A percentile compares a stretch with the other conserved stretches of the same genome.
Conservation (phyloP, 1,140 invertebrate genomes). For the Megathymus violae region DNA sequence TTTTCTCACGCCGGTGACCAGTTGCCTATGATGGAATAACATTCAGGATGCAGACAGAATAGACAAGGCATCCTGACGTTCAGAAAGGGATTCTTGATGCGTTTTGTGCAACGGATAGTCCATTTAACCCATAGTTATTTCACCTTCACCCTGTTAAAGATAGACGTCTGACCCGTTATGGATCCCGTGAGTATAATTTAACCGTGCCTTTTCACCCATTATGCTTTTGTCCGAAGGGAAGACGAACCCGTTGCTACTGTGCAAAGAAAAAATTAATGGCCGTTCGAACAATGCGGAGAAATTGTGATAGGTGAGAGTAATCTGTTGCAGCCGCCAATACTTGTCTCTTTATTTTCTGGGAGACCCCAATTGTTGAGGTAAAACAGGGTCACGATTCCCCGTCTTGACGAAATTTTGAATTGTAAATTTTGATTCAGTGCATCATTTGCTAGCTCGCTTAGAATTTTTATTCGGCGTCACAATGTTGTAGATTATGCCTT, state of each 20-base stretch:
- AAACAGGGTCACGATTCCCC: slow-evolving; percentile 66
- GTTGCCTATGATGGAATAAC: slow-evolving; percentile 9
- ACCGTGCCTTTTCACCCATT: slow-evolving; percentile 69
- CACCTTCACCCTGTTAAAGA: slow-evolving; percentile 54
- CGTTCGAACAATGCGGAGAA: slow-evolving; percentile 72
- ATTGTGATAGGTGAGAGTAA: slow-evolving; percentile 82
- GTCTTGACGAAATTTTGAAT: slow-evolving; percentile 63
- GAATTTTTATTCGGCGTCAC: slow-evolving; percentile 17
- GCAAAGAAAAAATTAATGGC: slow-evolving; percentile 77
- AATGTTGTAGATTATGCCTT: slow-evolving; percentile 13
- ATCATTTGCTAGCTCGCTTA: slow-evolving; percentile 24
- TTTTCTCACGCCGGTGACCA: slow-evolving; percentile 19
- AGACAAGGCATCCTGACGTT: not conserved
- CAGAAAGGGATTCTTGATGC: slow-evolving; percentile 18
- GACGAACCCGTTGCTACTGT: slow-evolving; percentile 68
- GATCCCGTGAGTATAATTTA: slow-evolving; percentile 54
- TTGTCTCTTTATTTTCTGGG: slow-evolving; percentile 61
- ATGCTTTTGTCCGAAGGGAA: slow-evolving; percentile 66
- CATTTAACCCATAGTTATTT: slow-evolving; percentile 53
- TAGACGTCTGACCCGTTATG: slow-evolving; percentile 49
- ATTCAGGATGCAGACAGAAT: slow-evolving; percentile 13
- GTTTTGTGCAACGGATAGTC: slow-evolving; percentile 40
- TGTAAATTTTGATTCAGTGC: slow-evolving; percentile 61
- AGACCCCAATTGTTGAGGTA: slow-evolving; percentile 67
- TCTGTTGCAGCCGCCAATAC: slow-evolving; percentile 70